Evolutionary conservation across 1,140 invertebrate genomes (phyloP), one percentile per base, ranked within the genome.

Genomic region (Anastrepha ludens): DNA sequence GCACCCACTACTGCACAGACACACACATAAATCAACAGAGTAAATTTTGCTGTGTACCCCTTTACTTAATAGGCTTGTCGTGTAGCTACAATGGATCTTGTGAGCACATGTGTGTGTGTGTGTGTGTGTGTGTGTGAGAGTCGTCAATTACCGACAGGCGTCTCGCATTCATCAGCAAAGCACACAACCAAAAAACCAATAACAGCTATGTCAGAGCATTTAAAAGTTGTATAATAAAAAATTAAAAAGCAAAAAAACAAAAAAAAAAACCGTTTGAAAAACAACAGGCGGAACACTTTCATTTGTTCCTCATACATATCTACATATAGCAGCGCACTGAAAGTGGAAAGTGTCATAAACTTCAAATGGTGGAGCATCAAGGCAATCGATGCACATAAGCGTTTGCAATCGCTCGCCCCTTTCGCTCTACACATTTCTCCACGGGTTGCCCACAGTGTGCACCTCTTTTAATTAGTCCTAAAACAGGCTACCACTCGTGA

Each of bases 61-160:
- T 81, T 81, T 81, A 55, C 74, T 81, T 81, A 81, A 81, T 81
- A 81, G 74, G 74, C 74, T 81, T 81, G 74, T 81, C 74, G 44
- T 81, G 74, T 74, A 74, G 9, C 15, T 62, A 4, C 4, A 5
- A 62, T 62, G n/a, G 67, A 74, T 7, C 17, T 65, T 74, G 7
- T 41, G 17, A 2, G 6, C 0, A 5, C n/a, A 59, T 58, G 5
- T 59, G 13, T 44, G 41, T 5, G 7, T 47, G 20, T 17, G 41
- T 60, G 50, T 60, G 44, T 74, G 41, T 13, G 3, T 39, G 39
- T 4, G 55, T 59, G 59, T 86, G 17, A 0, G 2, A 17, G 41
- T 47, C 13, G 29, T 59, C 85, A 86, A 13, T 44, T 44, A 59
- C 59, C 13, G 58, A 86, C 55, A 62, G 55, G 50, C 59, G 29